Percentiles rank a stretch among this genome's conserved stretches.
phyloP scores from a whole-genome alignment of 2,113 vertebrate species.

The Pterocles gutturalis region DNA sequence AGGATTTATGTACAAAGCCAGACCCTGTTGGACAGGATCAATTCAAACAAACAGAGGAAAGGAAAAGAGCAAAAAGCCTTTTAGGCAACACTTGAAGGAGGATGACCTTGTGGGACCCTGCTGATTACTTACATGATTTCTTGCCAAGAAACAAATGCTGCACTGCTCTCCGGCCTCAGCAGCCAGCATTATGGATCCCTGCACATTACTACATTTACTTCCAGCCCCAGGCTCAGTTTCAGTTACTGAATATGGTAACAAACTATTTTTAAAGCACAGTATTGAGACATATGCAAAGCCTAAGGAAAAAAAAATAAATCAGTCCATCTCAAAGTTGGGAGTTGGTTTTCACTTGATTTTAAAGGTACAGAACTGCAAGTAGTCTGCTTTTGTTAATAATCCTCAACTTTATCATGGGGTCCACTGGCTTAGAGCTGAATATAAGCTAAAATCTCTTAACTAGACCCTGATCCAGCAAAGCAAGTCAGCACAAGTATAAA shows the following conservation, averaged over 20 bases:
- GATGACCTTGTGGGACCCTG: slow-evolving; percentile 50
- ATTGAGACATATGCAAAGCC: background rate
- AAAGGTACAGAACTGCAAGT: background rate
- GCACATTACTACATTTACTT: background rate
- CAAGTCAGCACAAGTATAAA: background rate
- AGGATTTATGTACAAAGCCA: slow-evolving; percentile 39
- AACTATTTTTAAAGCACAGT: background rate
- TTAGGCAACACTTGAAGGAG: slow-evolving; percentile 38
- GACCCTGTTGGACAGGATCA: slow-evolving; percentile 39
- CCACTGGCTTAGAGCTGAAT: background rate
- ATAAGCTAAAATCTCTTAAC: background rate
- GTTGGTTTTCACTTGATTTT: background rate
- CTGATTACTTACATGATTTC: slow-evolving; percentile 58
- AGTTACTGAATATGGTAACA: background rate
- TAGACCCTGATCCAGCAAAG: background rate
- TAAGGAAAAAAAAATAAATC: background rate
- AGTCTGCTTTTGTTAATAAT: background rate
- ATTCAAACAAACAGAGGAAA: slow-evolving; percentile 32
- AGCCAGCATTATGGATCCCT: slow-evolving; percentile 15
- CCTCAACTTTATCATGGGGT: background rate
- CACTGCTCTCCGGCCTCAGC: background rate
- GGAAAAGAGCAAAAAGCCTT: slow-evolving; percentile 41
- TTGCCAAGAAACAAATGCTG: slow-evolving; percentile 48
- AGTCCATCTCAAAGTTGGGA: background rate
- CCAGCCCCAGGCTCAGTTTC: background rate